Evolutionary conservation across 2,888 invertebrate genomes (phyloP).

Genomic region (Pristionchus maxplancki): DNA sequence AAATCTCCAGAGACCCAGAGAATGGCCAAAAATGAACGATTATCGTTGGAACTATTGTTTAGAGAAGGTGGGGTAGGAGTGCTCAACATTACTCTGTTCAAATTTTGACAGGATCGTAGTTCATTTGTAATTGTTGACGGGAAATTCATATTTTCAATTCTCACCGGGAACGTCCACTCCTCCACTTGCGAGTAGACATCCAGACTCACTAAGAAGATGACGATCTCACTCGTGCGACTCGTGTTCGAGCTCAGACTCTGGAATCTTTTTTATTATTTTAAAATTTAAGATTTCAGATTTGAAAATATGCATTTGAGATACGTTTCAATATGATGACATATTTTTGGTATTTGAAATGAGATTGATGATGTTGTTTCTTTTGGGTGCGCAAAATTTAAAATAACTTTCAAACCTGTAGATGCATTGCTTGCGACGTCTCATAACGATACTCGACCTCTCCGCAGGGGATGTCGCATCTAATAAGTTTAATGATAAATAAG

Average conservation of each 20-base stretch:
- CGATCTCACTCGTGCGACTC: background rate
- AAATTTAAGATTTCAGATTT: too few species aligned
- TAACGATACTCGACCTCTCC: slow-evolving; percentile 55
- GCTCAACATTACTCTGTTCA: background rate
- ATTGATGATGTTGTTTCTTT: too few species aligned
- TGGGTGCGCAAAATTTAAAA: too few species aligned
- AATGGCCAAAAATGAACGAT: too few species aligned
- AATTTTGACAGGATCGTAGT: background rate
- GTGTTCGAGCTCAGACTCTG: background rate
- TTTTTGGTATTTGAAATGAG: too few species aligned
- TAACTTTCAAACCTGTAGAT: background rate
- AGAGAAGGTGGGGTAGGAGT: background rate
- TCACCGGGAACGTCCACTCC: slow-evolving; percentile 28
- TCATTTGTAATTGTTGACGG: background rate
- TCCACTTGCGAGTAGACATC: slow-evolving; percentile 10
- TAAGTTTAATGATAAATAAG: too few species aligned
- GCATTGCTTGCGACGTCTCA: slow-evolving; percentile 52
- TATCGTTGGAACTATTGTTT: too few species aligned
- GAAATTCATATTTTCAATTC: background rate
- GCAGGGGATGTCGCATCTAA: slow-evolving; percentile 55
- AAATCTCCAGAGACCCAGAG: background rate
- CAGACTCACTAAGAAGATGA: background rate
- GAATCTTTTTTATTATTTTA: too few species aligned
- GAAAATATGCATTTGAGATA: too few species aligned
- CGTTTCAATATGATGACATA: too few species aligned